Evolutionary conservation across 2,797 vertebrate genomes (phyloP), one percentile per base, ranked within the genome.

Genomic region (Lerista edwardsae): DNA sequence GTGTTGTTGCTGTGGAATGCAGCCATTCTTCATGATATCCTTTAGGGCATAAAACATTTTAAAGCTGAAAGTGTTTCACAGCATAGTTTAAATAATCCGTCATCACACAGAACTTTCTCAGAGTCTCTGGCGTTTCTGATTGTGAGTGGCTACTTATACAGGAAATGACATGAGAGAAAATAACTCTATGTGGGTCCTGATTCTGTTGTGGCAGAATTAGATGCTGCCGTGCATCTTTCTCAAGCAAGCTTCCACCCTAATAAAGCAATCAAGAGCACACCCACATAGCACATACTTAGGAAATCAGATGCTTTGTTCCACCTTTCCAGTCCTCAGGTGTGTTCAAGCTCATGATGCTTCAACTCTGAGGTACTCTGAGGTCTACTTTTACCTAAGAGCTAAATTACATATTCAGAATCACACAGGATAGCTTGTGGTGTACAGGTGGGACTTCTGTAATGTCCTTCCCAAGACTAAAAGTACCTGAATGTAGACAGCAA

Each of bases 1-100:
- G 79, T 92, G 93, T 95, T 93, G 91, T 91, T 91, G 86, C 91
- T 94, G 92, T 95, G 95, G 95, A 97, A 97, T 96, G 95, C 86
- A 82, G 87, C 91, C 93, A 94, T 94, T 94, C 89, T 93, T 95
- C 95, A 93, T 87, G 89, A 93, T 93, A 95, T 96, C 92, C 96
- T 97, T 96, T 90, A 91, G 96, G 96, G 96, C 92, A 94, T 92
- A 90, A 81, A 77, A 79, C 86, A 89, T 96, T 94, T 92, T 93
- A 94, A 96, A 95, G 95, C 90, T 83, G 91, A 74, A 95, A 96
- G 95, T 94, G 93, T 96, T 96, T 96, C 90, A 88, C 91, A 89
- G 93, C 93, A 94, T 95, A 94, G 91, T 96, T 96, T 87, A 90
- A 92, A 87, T 92, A 93, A 95, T 95, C 95, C 90, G 93, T 96